Evolutionary conservation across 2,113 vertebrate genomes (phyloP), one percentile per base, ranked within the genome.

Genomic region (Lycaon pictus): DNA sequence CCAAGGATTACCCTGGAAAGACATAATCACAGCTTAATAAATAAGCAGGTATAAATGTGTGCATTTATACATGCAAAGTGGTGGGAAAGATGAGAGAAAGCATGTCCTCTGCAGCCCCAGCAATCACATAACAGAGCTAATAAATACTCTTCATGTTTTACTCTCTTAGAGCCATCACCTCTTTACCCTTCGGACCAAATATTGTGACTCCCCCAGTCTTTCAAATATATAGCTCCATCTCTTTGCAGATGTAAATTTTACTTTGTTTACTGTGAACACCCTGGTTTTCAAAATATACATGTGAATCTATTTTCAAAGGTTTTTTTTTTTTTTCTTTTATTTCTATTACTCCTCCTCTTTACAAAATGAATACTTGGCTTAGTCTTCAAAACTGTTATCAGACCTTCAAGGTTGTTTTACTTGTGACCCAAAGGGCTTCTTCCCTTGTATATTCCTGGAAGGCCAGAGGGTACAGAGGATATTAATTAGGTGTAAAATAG

Each of bases 101-200:
- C 1, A 13, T 4, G 22, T 13, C 7, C 58, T 11, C 9, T 0
- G 3, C 11, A 3, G 3, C 2, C 1, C 25, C 12, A 43, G n/a
- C 25, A 76, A 48, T 43, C 53, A 88, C 32, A 20, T 7, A 69
- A 32, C 19, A 63, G 74, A 69, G 22, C 7, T 32, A 69, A 32
- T 23, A 29, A 87, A 56, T 3, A 60, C 32, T 53, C 25, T 16
- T 37, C 25, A 43, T 25, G 13, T 51, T 53, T 94, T 85, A 53
- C 35, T 60, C 11, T 48, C 43, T 74, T n/a, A 29, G 62, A 29
- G 10, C 25, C 11, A 19, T n/a, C n/a, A 88, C 27, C 8, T 8
- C 11, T 71, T 32, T 32, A 29, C 22, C 15, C 62, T 77, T 90
- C n/a, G 4, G 56, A 83, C 22, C 37, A 79, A 79, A 90, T 60